Base-by-base conservation (phyloP, 2,797 vertebrate genomes). In the Chaetodon trifasciatus region DNA sequence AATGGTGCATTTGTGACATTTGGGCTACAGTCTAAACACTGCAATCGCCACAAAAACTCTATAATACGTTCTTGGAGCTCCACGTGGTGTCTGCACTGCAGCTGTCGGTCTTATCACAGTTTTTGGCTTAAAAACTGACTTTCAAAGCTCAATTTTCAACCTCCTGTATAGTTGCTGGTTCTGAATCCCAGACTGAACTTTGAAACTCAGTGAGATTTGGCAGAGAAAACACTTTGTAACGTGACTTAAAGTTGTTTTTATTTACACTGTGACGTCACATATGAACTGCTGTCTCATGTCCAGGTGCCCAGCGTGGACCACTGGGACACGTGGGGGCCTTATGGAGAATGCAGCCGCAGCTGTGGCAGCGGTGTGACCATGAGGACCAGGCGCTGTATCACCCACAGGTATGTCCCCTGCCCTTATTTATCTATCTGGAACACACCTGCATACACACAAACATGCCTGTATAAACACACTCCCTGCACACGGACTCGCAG, bases 281-380 rank as follows among this genome's bases (percentile, higher is more conserved):
- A 0, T 75, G 5, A 74, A 12, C 16, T 56, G 13, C 19, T 44
- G 21, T 72, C 63, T 44, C 76, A n/a, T 71, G 39, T 82, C 3
- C 87, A 96, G 95, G 78, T 85, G 64, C 92, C 94, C 57, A 53
- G 76, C 13, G 87, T 68, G 40, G 97, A 96, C 79, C 86, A 89
- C 87, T 99, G 98, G 98, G 97, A 95, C 1, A 70, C 93, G 8
- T 99, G 98, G 98, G 91, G 96, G 16, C 90, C 95, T 3, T 98
- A 97, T 84, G 94, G 96, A 11, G 91, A 95, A 63, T 99, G 98
- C 93, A 99, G 97, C 76, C 95, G 97, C 66, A 98, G 94, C 88
- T 99, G 98, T 67, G 98, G 98, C 0, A 94, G 95, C 0, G 98
- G 98, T 0, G 93, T 99, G 72, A 96, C 96, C 81, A 79, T 92